Percentiles rank a stretch among this genome's conserved stretches.
These are phyloP conservation scores for Stichodactyla helianthus DNA, from an alignment of 64 coral and sea anemone species.

Conservation along the genomic window DNA sequence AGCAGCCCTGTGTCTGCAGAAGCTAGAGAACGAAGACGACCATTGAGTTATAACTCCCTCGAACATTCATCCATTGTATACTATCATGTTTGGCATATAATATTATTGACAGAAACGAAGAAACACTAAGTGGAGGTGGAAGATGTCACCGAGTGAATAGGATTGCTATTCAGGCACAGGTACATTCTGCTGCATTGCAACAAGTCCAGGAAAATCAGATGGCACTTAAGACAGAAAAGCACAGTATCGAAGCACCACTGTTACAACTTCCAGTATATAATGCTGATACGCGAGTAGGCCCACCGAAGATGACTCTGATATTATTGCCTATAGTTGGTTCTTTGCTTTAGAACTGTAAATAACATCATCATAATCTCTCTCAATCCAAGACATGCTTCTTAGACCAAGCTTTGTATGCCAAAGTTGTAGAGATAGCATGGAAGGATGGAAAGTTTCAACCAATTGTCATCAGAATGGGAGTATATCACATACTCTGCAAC, in stretches of 20 bases:
- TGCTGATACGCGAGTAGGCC: neutral
- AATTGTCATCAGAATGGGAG: conserved; percentile 24
- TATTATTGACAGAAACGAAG: neutral
- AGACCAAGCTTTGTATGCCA: conserved; percentile 45
- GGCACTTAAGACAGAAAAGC: neutral
- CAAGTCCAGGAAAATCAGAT: neutral
- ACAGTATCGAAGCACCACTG: neutral
- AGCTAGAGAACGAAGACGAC: neutral
- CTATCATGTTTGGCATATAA: neutral
- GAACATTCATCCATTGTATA: neutral
- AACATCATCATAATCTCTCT: too few relatives aligned
- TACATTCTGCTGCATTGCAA: neutral
- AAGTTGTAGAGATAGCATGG: conserved; percentile 19
- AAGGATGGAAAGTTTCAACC: conserved; percentile 6
- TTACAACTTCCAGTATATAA: neutral
- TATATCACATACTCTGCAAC: conserved; percentile 20
- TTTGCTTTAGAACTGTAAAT: too few relatives aligned
- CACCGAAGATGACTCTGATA: neutral
- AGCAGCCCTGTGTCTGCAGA: neutral
- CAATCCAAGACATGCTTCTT: conserved; percentile 27
- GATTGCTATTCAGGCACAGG: conserved; percentile 3
- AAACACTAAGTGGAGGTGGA: conserved; percentile 12
- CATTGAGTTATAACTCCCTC: neutral
- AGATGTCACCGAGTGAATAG: neutral
- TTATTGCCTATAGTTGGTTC: neutral